These are phyloP conservation scores for Intellagama lesueurii DNA, from an alignment of 2,797 vertebrate genomes.

Conservation along the genomic window DNA sequence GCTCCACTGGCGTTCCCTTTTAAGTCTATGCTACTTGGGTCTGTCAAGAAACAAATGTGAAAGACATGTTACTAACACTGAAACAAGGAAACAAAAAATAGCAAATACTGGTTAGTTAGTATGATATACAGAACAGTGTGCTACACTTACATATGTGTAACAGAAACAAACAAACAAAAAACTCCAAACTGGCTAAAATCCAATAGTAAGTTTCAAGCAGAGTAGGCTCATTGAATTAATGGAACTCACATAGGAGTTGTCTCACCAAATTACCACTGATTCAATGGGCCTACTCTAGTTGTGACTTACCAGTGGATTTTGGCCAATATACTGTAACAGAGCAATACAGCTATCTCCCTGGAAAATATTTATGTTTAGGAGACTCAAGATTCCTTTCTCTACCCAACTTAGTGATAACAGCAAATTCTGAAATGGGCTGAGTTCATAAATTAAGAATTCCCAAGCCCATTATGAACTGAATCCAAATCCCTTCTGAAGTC, in stretches of 20 bases:
- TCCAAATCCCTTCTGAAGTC: background rate
- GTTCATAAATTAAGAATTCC: background rate
- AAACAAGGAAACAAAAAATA: background rate
- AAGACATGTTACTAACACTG: conserved; percentile 53
- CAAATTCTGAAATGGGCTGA: background rate
- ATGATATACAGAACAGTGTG: background rate
- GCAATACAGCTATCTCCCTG: too few relatives aligned
- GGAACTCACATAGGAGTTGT: too few relatives aligned
- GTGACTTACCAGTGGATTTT: too few relatives aligned
- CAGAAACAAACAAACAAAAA: too few relatives aligned
- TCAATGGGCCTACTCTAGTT: too few relatives aligned
- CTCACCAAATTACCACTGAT: too few relatives aligned
- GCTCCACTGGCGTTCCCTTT: conserved; percentile 38
- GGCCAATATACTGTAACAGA: too few relatives aligned
- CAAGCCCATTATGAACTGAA: background rate
- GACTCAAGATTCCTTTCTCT: background rate
- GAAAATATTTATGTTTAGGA: too few relatives aligned
- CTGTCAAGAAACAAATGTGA: conserved; percentile 70
- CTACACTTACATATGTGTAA: background rate
- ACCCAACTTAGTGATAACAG: background rate
- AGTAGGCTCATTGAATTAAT: too few relatives aligned
- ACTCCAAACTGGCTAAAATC: too few relatives aligned
- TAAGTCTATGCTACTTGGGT: conserved; percentile 39
- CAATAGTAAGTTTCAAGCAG: too few relatives aligned
- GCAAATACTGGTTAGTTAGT: background rate